phyloP scores from a whole-genome alignment of 2,797 vertebrate species.

The Esox lucius region DNA sequence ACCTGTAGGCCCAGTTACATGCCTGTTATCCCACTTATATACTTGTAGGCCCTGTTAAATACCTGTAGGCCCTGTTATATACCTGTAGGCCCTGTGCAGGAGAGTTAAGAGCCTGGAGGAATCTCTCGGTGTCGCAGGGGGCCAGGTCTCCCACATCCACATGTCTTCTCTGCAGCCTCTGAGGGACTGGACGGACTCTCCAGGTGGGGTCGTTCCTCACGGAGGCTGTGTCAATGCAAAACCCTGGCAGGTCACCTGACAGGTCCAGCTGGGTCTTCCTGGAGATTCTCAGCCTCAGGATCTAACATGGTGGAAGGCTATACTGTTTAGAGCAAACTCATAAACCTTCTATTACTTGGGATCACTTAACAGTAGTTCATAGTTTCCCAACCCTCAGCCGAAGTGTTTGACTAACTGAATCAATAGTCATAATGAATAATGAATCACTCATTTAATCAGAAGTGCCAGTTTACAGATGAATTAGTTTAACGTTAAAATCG shows the following conservation, averaged over 20 bases:
- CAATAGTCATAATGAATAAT: too few relatives aligned
- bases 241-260: constrained; percentile 70
- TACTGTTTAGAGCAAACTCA: background rate
- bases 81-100: constrained; percentile 75
- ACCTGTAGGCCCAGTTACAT: too few relatives aligned
- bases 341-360: background rate
- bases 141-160: constrained; percentile 79
- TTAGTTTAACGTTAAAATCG: too few relatives aligned
- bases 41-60: constrained; percentile 50
- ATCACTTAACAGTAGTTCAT: background rate
- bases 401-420: too few relatives aligned
- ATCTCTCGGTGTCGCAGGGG: constrained; percentile 71
- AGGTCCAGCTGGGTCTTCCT: constrained; percentile 67
- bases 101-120: constrained; percentile 69
- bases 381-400: too few relatives aligned
- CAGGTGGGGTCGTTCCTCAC: constrained; percentile 68
- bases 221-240: constrained; percentile 60
- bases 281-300: constrained; percentile 62
- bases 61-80: background rate
- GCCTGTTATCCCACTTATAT: too few relatives aligned
- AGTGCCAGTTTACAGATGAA: too few relatives aligned
- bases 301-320: constrained; percentile 50
- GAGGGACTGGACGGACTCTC: constrained; percentile 74
- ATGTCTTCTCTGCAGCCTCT: constrained; percentile 72
- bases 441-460: too few relatives aligned